Evolutionary conservation across 2,113 vertebrate species (phyloP).

Genomic region (Pseudolaguvia tuberculata): DNA sequence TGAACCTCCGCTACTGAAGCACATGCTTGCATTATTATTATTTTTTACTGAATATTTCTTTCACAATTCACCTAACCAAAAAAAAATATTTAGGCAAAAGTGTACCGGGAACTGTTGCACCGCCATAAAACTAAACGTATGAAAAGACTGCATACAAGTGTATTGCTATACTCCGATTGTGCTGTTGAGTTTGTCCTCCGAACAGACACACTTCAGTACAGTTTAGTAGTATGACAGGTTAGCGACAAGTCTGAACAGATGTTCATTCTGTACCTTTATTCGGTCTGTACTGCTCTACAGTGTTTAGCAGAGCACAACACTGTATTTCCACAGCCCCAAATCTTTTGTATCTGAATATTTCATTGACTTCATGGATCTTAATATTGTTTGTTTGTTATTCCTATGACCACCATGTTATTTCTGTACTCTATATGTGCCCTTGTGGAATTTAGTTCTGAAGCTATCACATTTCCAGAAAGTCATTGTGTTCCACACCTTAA

Average conservation of each 20-base stretch:
- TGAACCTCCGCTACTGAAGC: background rate
- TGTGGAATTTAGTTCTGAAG: background rate
- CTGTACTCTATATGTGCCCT: background rate
- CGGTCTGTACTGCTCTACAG: background rate
- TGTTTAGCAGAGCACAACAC: too few relatives aligned
- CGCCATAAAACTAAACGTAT: too few relatives aligned
- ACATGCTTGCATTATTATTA: background rate
- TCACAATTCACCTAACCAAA: background rate
- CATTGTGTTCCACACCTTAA: background rate
- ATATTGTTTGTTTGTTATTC: conserved; percentile 15
- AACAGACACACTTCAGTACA: background rate
- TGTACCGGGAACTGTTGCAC: too few relatives aligned
- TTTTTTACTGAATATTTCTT: background rate
- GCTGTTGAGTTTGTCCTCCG: background rate
- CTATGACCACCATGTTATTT: conserved; percentile 18
- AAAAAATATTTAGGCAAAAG: too few relatives aligned
- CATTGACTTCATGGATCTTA: conserved; percentile 15
- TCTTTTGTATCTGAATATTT: conserved; percentile 29
- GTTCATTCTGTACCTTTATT: conserved; percentile 3
- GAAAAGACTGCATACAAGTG: background rate
- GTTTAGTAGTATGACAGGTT: conserved; percentile 33
- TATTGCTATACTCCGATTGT: conserved; percentile 6
- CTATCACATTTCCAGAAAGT: background rate
- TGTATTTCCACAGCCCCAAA: background rate
- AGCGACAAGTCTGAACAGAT: conserved; percentile 40